Percentiles rank a stretch among this genome's conserved stretches.
Evolutionary conservation across 2,113 vertebrate genomes (phyloP).

Genomic region (Neolamprologus hecqui): DNA sequence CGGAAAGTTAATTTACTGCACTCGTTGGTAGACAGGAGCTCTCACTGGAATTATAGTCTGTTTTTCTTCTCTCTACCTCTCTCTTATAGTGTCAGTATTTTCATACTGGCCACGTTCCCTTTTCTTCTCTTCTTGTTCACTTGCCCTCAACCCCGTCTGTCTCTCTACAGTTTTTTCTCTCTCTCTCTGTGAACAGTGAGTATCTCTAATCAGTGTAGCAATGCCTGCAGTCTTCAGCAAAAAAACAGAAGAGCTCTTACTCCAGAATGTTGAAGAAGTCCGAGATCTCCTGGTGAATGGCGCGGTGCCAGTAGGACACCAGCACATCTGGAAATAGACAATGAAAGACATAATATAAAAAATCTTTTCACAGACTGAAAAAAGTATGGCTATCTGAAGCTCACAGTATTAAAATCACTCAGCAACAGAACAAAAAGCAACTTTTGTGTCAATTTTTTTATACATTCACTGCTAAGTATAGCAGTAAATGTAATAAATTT

Average conservation of each 20-base stretch:
- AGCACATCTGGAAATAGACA: conserved; percentile 79
- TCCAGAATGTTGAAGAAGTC: conserved; percentile 99
- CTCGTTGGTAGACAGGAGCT: not conserved
- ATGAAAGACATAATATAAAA: not conserved
- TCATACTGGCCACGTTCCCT: conserved; percentile 16
- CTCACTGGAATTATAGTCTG: conserved; percentile 6
- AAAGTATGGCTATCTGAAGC: not conserved
- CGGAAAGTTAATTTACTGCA: conserved; percentile 27
- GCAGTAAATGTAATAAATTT: not conserved
- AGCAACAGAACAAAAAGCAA: not conserved
- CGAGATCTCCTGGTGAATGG: conserved; percentile 88
- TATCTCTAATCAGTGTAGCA: not conserved
- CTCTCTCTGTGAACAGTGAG: not conserved
- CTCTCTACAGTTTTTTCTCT: not conserved
- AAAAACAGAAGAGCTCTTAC: conserved; percentile 72
- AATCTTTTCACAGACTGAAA: not conserved
- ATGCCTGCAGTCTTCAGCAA: not conserved
- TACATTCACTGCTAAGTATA: not conserved
- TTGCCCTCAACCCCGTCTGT: not conserved
- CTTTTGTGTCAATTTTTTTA: not conserved
- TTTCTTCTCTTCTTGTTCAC: not conserved
- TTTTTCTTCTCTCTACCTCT: conserved; percentile 15
- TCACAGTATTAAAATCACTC: not conserved
- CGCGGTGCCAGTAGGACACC: conserved; percentile 93
- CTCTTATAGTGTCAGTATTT: conserved; percentile 23